A percentile compares a stretch with the other conserved stretches of the same genome.
Evolutionary conservation across 2,797 vertebrate genomes (phyloP).

Genomic region (Macroramphosus scolopax): DNA sequence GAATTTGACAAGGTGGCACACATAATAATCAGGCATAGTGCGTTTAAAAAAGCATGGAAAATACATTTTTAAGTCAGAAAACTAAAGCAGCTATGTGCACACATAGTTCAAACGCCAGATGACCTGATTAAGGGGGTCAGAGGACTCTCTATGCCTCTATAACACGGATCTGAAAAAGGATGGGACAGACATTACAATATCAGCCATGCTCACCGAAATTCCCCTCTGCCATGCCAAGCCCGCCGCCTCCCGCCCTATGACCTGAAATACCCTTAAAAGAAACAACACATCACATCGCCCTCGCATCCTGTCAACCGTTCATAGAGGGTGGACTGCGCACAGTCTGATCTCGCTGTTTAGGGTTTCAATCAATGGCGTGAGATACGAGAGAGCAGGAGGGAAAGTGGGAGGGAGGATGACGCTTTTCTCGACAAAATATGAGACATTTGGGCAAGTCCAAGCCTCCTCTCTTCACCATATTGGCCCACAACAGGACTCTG

Average conservation of each 20-base stretch:
- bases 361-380: constrained; percentile 71
- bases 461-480: constrained; percentile 25
- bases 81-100: constrained; percentile 4
- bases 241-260: constrained; percentile 41
- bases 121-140: constrained; percentile 51
- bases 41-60: constrained; percentile 7
- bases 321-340: constrained; percentile 54
- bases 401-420: constrained; percentile 37
- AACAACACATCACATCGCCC: constrained; percentile 55
- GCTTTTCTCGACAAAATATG: constrained; percentile 46
- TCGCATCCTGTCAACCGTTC: constrained; percentile 68
- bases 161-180: constrained; percentile 32
- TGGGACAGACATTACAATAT: constrained; percentile 43
- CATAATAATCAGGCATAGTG: constrained; percentile 12
- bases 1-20: constrained; percentile 34
- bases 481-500: constrained; percentile 18
- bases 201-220: constrained; percentile 11
- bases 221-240: constrained; percentile 1
- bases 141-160: constrained; percentile 27
- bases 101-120: constrained; percentile 35
- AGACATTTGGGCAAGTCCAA: constrained; percentile 42
- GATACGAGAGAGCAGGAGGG: constrained; percentile 48
- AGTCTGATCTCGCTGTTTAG: constrained; percentile 58
- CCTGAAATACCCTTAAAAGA: constrained; percentile 70
- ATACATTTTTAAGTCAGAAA: constrained; percentile 12